A percentile compares a stretch with the other conserved stretches of the same genome.
These are phyloP conservation scores for Homalodisca vitripennis DNA, from an alignment of 1,140 invertebrate genomes.

Conservation along the genomic window DNA sequence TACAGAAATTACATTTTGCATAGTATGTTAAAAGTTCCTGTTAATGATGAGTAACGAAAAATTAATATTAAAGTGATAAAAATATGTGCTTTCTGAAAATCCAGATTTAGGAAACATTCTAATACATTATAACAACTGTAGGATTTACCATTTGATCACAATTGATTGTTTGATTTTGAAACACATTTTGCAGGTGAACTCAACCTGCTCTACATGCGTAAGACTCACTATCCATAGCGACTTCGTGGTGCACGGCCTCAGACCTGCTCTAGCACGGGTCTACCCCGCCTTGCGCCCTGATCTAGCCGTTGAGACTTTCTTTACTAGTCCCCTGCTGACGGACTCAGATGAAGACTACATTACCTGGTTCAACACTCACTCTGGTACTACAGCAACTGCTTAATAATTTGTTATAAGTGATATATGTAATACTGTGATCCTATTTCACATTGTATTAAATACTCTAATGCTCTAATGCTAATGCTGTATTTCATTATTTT, in stretches of 20 bases:
- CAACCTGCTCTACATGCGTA: slow-evolving; percentile 57
- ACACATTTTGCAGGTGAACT: slow-evolving; percentile 50
- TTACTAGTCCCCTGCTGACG: slow-evolving; percentile 56
- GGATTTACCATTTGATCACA: too few relatives aligned
- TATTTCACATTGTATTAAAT: not conserved
- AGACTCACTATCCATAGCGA: slow-evolving; percentile 56
- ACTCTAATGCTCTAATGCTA: too few relatives aligned
- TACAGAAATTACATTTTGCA: too few relatives aligned
- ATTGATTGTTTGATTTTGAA: too few relatives aligned
- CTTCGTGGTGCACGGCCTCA: slow-evolving; percentile 56
- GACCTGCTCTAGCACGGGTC: slow-evolving; percentile 60
- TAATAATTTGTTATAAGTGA: not conserved
- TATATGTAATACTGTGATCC: too few relatives aligned
- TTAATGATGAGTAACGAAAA: too few relatives aligned
- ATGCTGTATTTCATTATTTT: too few relatives aligned
- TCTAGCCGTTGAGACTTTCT: slow-evolving; percentile 59
- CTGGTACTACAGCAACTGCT: slow-evolving; percentile 24
- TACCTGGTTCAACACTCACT: slow-evolving; percentile 57
- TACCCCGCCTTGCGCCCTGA: slow-evolving; percentile 59
- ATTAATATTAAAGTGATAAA: too few relatives aligned
- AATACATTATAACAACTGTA: too few relatives aligned
- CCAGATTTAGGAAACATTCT: too few relatives aligned
- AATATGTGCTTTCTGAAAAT: too few relatives aligned
- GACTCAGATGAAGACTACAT: slow-evolving; percentile 62
- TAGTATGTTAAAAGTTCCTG: too few relatives aligned